phyloP scores from a whole-genome alignment of 2,797 vertebrate species.

The Enteromius fasciolatus region DNA sequence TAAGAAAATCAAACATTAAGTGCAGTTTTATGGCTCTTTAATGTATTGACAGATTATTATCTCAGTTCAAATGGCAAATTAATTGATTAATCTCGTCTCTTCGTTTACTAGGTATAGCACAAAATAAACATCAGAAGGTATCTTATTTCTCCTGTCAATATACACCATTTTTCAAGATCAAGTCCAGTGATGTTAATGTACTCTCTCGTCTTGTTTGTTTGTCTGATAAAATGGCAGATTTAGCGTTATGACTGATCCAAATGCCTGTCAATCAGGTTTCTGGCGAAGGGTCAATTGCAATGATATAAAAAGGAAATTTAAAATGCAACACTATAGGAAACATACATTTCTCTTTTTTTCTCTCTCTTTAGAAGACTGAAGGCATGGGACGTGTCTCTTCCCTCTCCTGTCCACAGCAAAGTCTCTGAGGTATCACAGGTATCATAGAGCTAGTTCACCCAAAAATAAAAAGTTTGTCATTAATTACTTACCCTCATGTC shows the following conservation, averaged over 20 bases:
- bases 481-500: too few relatives aligned
- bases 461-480: too few relatives aligned
- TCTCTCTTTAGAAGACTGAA: constrained; percentile 46
- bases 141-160: not conserved
- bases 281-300: not conserved
- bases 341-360: not conserved
- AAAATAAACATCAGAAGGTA: not conserved
- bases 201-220: not conserved
- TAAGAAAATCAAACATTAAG: too few relatives aligned
- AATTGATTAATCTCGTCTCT: not conserved
- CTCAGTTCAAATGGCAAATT: not conserved
- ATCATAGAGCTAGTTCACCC: too few relatives aligned
- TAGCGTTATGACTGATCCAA: not conserved
- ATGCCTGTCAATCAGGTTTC: not conserved
- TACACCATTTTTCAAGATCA: not conserved
- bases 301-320: not conserved
- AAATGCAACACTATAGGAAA: not conserved
- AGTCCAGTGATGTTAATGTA: not conserved
- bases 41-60: not conserved
- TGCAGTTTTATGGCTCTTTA: not conserved
- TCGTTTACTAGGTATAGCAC: not conserved
- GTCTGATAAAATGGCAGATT: not conserved
- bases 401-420: constrained; percentile 60
- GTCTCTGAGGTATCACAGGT: constrained; percentile 51
- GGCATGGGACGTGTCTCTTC: constrained; percentile 54